Percentiles rank a stretch among this genome's conserved stretches.
These are phyloP conservation scores for Mimumesa dahlbomi DNA, from an alignment of 2,888 invertebrate genomes.

Conservation along the genomic window DNA sequence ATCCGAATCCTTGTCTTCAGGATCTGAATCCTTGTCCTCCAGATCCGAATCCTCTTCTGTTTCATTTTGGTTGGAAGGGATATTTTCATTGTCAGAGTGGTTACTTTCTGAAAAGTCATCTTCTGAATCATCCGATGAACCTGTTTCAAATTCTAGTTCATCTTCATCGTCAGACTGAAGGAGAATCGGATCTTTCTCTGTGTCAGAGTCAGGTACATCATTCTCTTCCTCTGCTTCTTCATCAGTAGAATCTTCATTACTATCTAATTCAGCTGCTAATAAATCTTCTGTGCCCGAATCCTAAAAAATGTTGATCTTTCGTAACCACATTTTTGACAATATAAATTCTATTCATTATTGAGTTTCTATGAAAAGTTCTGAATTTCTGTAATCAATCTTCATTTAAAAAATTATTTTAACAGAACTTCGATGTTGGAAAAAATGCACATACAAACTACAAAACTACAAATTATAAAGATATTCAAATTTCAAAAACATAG, in stretches of 20 bases:
- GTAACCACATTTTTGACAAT: conserved; percentile 4
- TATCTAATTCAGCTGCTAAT: conserved; percentile 70
- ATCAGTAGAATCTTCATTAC: conserved; percentile 80
- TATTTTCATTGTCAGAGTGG: conserved; percentile 43
- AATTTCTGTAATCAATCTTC: neutral
- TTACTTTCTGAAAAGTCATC: conserved; percentile 60
- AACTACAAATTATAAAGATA: neutral
- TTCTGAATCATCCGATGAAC: conserved; percentile 7
- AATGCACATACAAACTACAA: neutral
- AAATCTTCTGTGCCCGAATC: conserved; percentile 74
- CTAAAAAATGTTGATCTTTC: conserved; percentile 62
- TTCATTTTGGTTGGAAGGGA: neutral
- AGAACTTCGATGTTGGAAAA: neutral
- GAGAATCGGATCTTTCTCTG: conserved; percentile 72
- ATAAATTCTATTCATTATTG: neutral
- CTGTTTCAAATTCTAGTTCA: conserved; percentile 68
- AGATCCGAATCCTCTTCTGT: no score
- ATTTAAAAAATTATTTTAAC: neutral
- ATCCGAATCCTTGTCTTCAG: conserved; percentile 50
- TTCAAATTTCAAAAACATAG: no score
- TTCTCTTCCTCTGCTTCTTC: conserved; percentile 80
- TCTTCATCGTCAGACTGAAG: conserved; percentile 84
- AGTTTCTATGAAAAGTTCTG: neutral
- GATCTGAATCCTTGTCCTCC: conserved; percentile 54
- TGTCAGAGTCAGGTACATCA: conserved; percentile 81